Evolutionary conservation across 2,113 vertebrate species (phyloP).

Genomic region (Cryptomyrus ogoouensis): DNA sequence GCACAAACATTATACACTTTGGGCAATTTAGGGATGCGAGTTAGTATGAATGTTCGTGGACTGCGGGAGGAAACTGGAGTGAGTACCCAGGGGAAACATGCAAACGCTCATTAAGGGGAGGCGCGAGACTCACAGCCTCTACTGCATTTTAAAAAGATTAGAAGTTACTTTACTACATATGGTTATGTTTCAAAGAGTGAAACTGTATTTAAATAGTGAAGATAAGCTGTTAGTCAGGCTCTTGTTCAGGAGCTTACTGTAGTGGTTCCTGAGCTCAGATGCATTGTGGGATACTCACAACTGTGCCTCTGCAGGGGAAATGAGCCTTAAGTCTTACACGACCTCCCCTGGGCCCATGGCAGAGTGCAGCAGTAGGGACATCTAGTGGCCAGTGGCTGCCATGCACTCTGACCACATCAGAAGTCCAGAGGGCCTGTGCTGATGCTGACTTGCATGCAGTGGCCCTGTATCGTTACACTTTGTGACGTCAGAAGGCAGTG

Average conservation of each 20-base stretch:
- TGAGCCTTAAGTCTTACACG: not conserved
- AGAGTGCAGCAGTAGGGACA: conserved; percentile 1
- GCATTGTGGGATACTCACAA: not conserved
- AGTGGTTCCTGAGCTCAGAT: not conserved
- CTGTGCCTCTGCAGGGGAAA: not conserved
- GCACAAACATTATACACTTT: not conserved
- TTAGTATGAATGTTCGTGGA: not conserved
- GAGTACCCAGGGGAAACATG: not conserved
- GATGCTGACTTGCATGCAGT: not conserved
- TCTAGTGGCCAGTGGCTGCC: conserved; percentile 17
- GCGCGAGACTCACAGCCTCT: not conserved
- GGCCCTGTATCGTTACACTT: not conserved
- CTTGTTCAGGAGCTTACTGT: not conserved
- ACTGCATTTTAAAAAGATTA: not conserved
- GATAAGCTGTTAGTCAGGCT: not conserved
- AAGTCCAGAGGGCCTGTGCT: not conserved
- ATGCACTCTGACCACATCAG: not conserved
- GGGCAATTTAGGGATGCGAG: not conserved
- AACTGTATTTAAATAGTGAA: not conserved
- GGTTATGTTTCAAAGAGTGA: not conserved
- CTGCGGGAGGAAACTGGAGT: not conserved
- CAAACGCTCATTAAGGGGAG: not conserved
- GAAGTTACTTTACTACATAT: not conserved
- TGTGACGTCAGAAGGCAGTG: not conserved
- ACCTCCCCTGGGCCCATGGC: not conserved